These are phyloP conservation scores for Chloroceryle inda DNA, from an alignment of 2,797 vertebrate species.

Conservation along the genomic window DNA sequence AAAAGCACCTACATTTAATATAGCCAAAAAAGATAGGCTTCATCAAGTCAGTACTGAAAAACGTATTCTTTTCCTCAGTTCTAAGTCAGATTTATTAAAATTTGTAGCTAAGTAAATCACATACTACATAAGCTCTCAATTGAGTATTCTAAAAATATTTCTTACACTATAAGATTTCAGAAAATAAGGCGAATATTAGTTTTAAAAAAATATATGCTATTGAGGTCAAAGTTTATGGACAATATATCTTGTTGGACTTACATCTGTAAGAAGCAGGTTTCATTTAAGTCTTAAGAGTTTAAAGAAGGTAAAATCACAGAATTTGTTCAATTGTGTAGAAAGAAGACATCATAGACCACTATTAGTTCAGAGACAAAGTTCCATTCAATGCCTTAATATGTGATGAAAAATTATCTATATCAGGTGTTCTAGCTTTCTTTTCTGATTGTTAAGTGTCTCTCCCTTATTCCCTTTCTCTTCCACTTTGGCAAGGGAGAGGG, in stretches of 20 bases:
- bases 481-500: no score
- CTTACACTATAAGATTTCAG: background rate
- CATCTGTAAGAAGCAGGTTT: background rate
- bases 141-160: background rate
- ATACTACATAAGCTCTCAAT: background rate
- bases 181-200: background rate
- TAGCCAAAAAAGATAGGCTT: conserved; percentile 40
- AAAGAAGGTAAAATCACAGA: background rate
- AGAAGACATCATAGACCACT: background rate
- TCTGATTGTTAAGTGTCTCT: no score
- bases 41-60: background rate
- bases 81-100: conserved; percentile 30
- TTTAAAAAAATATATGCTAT: background rate
- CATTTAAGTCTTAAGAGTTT: background rate
- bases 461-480: no score
- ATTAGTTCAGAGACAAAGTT: background rate
- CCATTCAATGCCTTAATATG: background rate
- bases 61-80: background rate
- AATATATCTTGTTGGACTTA: background rate
- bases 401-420: background rate
- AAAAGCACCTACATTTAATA: conserved; percentile 42
- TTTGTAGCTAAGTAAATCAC: conserved; percentile 24
- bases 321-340: background rate
- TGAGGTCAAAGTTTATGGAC: background rate
- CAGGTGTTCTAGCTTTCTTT: no score